phyloP scores from a whole-genome alignment of 30 jellyfish, hydroid and myxozoan genomes.

The Haliclystus octoradiatus region DNA sequence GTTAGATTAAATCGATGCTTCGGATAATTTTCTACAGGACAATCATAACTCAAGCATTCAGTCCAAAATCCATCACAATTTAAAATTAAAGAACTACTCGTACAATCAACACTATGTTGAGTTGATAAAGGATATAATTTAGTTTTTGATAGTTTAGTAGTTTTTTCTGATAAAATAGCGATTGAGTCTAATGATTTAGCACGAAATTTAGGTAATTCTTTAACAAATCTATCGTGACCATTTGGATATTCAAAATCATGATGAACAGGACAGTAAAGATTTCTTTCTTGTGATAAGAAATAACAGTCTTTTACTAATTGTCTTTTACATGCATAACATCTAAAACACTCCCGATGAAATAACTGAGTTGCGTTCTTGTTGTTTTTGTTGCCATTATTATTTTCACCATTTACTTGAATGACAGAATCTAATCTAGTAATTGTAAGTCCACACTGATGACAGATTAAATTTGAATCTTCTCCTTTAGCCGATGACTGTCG shows the following conservation, averaged over 20 bases:
- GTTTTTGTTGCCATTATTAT: too few relatives aligned
- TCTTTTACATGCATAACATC: conserved; percentile 64
- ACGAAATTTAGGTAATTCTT: conserved; percentile 59
- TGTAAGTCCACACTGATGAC: too few relatives aligned
- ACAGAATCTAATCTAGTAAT: too few relatives aligned
- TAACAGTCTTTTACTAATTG: conserved; percentile 47
- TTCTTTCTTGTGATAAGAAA: conserved; percentile 55
- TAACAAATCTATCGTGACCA: conserved; percentile 46
- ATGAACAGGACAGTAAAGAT: conserved; percentile 74
- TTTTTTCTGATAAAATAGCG: background rate
- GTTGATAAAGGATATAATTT: background rate
- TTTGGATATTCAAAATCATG: conserved; percentile 61
- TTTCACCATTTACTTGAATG: too few relatives aligned
- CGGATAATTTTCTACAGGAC: conserved; percentile 44
- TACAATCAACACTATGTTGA: conserved; percentile 31
- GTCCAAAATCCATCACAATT: conserved; percentile 60
- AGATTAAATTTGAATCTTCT: too few relatives aligned
- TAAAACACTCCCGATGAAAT: conserved; percentile 70
- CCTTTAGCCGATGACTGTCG: too few relatives aligned
- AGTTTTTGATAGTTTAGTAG: background rate
- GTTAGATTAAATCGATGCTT: background rate
- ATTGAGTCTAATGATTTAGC: conserved; percentile 41
- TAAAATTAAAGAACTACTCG: conserved; percentile 18
- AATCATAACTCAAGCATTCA: conserved; percentile 63
- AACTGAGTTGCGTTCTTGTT: too few relatives aligned